Evolutionary conservation across 2,888 invertebrate species (phyloP), one percentile per base, ranked within the genome.

Genomic region (Diaprepes abbreviatus): DNA sequence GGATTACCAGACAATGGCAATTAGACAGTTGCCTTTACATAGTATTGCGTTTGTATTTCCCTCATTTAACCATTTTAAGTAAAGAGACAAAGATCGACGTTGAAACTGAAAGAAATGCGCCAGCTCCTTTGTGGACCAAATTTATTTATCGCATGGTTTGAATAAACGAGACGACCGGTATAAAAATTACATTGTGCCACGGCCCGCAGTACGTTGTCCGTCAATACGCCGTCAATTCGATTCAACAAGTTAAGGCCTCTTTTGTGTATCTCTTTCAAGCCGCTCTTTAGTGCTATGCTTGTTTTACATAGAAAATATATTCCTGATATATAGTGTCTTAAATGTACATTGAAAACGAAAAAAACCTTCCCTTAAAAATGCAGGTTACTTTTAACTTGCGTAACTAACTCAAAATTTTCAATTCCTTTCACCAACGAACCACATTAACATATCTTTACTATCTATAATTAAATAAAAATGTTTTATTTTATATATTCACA

Each of bases 61-160:
- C 55, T 50, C 48, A 66, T 62, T 43, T 60, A 58, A 36, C 70
- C 62, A 38, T 62, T 66, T 70, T 62, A 55, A 66, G 50, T 19
- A 60, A 67, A 59, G 38, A 48, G 50, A 63, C 70, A 66, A 66
- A 43, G 55, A 66, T 66, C 66, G 70, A 70, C 70, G 62, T 70
- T 66, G 62, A 62, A 66, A 60, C 48, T 66, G 69, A 65, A 72
- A 72, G 72, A 72, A 72, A 72, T 69, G 57, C 71, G n/a, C 58
- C 73, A 74, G 73, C 72, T 72, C 74, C 75, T 76, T 77, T 77
- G 77, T 76, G 72, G 71, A 73, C 71, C 74, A 72, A 77, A 76
- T 76, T 77, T 76, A 77, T 77, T 76, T 76, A 77, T 76, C 76
- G 75, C 71, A 62, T 73, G 73, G 72, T 77, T 76, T 76, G 75